Conservation (phyloP, 2,113 vertebrate species). For the Syrmaticus mikado region DNA sequence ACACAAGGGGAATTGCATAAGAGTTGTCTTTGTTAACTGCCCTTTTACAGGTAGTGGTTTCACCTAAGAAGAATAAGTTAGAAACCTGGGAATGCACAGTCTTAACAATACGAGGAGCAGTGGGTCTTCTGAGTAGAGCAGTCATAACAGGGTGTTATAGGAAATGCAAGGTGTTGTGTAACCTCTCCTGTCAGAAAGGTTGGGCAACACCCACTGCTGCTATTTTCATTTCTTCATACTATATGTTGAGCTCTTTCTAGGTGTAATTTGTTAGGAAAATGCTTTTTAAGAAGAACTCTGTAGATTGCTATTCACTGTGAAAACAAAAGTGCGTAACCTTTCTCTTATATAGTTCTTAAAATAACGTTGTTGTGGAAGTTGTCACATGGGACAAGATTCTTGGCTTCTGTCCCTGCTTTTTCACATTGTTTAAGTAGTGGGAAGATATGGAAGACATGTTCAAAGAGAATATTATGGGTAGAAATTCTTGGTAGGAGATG, state of each 20-base stretch:
- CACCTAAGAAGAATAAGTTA: not conserved
- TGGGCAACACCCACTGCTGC: not conserved
- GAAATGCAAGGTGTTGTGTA: not conserved
- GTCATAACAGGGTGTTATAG: not conserved
- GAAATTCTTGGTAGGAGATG: not conserved
- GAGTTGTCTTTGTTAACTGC: not conserved
- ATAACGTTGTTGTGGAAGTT: not conserved
- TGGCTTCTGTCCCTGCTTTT: not conserved
- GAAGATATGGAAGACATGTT: not conserved
- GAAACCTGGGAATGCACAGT: not conserved
- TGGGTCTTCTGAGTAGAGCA: not conserved
- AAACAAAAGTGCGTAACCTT: not conserved
- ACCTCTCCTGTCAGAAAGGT: not conserved
- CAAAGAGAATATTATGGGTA: not conserved
- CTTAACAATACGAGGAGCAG: not conserved
- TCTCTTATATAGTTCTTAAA: not conserved
- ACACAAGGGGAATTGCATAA: not conserved
- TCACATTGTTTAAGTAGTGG: not conserved
- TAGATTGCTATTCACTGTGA: not conserved
- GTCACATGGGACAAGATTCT: not conserved
- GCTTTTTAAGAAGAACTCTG: not conserved
- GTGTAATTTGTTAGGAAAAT: not conserved
- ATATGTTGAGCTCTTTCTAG: not conserved
- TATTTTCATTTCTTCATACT: not conserved
- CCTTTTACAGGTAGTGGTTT: not conserved